phyloP scores from a whole-genome alignment of 2,797 vertebrate species.

The Ambastaia sidthimunki region DNA sequence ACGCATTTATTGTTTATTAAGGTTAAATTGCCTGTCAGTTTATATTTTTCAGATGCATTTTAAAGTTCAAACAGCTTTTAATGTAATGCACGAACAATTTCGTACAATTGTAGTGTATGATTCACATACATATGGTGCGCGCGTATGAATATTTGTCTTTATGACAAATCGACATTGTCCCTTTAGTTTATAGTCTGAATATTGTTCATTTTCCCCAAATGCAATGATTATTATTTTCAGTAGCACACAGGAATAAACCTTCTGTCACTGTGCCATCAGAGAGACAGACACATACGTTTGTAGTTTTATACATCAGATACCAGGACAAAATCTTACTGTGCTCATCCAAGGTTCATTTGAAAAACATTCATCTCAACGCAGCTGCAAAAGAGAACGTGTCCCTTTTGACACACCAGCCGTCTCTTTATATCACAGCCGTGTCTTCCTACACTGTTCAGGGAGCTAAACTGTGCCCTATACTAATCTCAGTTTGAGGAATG shows the following conservation, averaged over 20 bases:
- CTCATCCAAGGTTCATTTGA: constrained; percentile 84
- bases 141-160: no score
- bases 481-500: constrained; percentile 54
- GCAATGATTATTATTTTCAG: constrained; percentile 95
- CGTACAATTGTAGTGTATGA: neutral
- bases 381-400: constrained; percentile 84
- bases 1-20: no score
- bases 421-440: constrained; percentile 27
- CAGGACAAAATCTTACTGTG: constrained; percentile 66
- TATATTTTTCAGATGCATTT: no score
- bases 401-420: constrained; percentile 53
- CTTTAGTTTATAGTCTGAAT: constrained; percentile 78
- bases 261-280: constrained; percentile 74
- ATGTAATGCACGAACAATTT: neutral
- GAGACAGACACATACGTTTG: constrained; percentile 27
- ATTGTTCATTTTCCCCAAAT: constrained; percentile 96
- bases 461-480: constrained; percentile 39
- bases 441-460: constrained; percentile 29
- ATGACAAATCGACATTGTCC: neutral
- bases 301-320: constrained; percentile 1
- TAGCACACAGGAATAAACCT: constrained; percentile 93
- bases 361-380: constrained; percentile 88
- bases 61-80: no score
- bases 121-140: no score
- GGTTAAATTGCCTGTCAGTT: no score